Evolutionary conservation across 2,888 invertebrate species (phyloP).

Genomic region (Osedax fenrisi): DNA sequence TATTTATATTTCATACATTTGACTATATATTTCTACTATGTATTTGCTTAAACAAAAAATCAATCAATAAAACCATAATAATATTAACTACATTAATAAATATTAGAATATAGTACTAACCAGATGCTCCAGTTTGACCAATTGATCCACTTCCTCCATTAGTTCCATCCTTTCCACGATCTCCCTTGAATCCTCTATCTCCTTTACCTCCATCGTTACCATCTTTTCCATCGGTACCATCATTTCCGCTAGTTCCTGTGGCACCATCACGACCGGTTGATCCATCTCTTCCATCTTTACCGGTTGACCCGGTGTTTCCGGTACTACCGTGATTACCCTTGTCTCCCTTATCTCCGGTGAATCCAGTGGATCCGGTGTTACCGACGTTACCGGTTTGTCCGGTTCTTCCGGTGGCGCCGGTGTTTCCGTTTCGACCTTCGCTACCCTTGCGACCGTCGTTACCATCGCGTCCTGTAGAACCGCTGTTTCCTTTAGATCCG

Average conservation of each 20-base stretch:
- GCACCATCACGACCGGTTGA: not conserved
- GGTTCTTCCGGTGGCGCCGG: not conserved
- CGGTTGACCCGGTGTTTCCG: not conserved
- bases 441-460: conserved; percentile 13
- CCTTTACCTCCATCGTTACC: not conserved
- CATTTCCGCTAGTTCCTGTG: not conserved
- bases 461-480: conserved; percentile 23
- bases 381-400: not conserved
- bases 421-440: not conserved
- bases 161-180: not conserved
- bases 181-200: not conserved
- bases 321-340: conserved; percentile 10
- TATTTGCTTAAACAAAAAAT: too few species aligned
- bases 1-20: too few species aligned
- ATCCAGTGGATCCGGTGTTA: not conserved
- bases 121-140: not conserved
- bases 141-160: not conserved
- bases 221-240: not conserved
- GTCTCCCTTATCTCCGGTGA: not conserved
- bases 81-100: too few species aligned
- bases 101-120: too few species aligned
- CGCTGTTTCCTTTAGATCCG: conserved; percentile 19
- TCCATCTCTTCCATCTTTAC: not conserved
- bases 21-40: too few species aligned
- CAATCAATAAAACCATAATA: too few species aligned